Evolutionary conservation across 1,140 invertebrate genomes (phyloP), one percentile per base, ranked within the genome.

Genomic region (Chelonus insularis): DNA sequence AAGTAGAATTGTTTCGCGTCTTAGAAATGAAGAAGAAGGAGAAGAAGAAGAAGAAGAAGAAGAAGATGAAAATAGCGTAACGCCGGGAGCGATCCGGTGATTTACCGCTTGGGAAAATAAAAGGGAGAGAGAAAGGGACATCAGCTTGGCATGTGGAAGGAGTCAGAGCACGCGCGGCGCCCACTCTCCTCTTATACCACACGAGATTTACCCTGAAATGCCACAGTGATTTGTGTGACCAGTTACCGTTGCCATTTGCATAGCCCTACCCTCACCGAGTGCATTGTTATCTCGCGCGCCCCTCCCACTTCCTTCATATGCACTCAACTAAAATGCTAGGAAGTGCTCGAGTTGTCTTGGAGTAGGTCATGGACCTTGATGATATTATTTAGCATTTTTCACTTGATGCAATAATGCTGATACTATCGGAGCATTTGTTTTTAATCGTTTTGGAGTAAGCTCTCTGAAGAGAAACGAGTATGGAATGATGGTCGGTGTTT

Each of bases 1-100:
- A 29, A 29, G 25, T 29, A 4, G 25, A 29, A 29, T 29, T 29
- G 25, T 29, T 29, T 7, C 25, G 25, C 25, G 25, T 29, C 25
- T 29, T n/a, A n/a, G n/a, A n/a, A n/a, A n/a, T n/a, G 32, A 7
- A 34, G 32, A 7, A 34, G 32, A 7, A 34, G 32, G 1, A 34
- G 32, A 34, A 34, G 32, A 7, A 34, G 6, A 11, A 34, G 32
- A 7, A 34, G 6, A 20, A 18, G 47, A 20, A 39, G 21, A 11
- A 12, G 12, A 25, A 11, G 66, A 74, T 73, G 71, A 66, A 72
- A 74, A 74, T 73, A 67, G 71, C 69, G 71, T 74, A 72, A 74
- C 65, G 72, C 68, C 70, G 65, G 71, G 57, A 73, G 72, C 72
- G 67, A 73, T 71, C 66, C 54, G 65, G 68, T 73, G 68, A 73